phyloP scores from a whole-genome alignment of 2,113 vertebrate species.

The Guaruba guarouba region DNA sequence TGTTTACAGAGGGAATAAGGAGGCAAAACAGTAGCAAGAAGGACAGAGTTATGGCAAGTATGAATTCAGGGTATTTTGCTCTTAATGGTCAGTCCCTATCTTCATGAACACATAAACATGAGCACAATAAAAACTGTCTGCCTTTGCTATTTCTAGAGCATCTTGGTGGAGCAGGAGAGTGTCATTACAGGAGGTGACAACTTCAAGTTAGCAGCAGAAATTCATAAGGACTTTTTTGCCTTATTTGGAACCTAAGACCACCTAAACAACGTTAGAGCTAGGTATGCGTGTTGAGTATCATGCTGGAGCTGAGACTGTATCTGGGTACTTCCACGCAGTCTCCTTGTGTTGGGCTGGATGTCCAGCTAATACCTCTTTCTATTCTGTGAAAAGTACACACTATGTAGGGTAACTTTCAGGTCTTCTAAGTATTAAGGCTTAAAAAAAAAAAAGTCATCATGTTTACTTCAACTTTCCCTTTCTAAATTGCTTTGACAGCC shows the following conservation, averaged over 20 bases:
- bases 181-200: not conserved
- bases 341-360: not conserved
- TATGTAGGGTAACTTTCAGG: slow-evolving; percentile 19
- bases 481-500: slow-evolving; percentile 71
- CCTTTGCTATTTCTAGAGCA: not conserved
- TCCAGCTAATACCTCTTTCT: not conserved
- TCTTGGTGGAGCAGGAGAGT: not conserved
- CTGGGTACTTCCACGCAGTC: not conserved
- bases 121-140: not conserved
- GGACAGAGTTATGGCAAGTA: not conserved
- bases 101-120: not conserved
- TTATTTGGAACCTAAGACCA: not conserved
- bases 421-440: slow-evolving; percentile 47
- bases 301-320: not conserved
- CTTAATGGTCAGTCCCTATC: not conserved
- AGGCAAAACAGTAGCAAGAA: not conserved
- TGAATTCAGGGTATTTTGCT: not conserved
- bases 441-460: slow-evolving; percentile 45
- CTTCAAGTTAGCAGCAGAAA: not conserved
- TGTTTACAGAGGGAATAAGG: not conserved
- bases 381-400: not conserved
- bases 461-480: slow-evolving; percentile 65
- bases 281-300: not conserved
- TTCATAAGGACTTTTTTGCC: not conserved
- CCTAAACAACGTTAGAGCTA: not conserved